A percentile compares a stretch with the other conserved stretches of the same genome.
These are phyloP conservation scores for Microctonus brassicae DNA, from an alignment of 2,888 invertebrate genomes.

Conservation along the genomic window DNA sequence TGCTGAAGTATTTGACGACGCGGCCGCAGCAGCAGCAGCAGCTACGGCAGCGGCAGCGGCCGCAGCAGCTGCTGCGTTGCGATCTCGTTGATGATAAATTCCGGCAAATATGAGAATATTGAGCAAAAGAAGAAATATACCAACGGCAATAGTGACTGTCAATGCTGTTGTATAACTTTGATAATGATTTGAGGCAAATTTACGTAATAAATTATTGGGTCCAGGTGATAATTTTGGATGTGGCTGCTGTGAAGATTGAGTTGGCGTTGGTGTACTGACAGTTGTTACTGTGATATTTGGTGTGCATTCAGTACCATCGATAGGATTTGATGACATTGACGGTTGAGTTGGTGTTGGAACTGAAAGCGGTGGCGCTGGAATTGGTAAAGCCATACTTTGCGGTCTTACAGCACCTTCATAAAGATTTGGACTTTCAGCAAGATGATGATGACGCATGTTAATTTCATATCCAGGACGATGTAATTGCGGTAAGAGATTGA, in stretches of 20 bases:
- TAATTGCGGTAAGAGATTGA: conserved; percentile 90
- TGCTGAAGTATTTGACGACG: conserved; percentile 34
- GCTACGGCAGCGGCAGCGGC: conserved; percentile 37
- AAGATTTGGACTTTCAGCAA: conserved; percentile 74
- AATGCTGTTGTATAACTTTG: conserved; percentile 91
- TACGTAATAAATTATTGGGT: conserved; percentile 80
- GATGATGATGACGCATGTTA: conserved; percentile 89
- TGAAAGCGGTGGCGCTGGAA: conserved; percentile 71
- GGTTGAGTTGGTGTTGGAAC: conserved; percentile 71
- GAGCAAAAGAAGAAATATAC: conserved; percentile 84
- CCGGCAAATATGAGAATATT: conserved; percentile 91
- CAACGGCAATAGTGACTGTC: conserved; percentile 89
- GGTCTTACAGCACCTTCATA: conserved; percentile 81
- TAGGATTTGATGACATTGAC: conserved; percentile 65
- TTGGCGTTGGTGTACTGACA: conserved; percentile 62
- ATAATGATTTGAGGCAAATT: conserved; percentile 85
- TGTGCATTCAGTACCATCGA: conserved; percentile 80
- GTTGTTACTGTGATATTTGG: conserved; percentile 74
- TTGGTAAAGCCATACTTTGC: conserved; percentile 79
- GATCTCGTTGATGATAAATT: conserved; percentile 86
- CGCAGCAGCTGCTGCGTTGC: conserved; percentile 69
- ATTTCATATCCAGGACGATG: conserved; percentile 89
- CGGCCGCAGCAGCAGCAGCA: conserved; percentile 11
- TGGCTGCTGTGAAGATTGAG: conserved; percentile 51
- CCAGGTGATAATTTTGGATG: conserved; percentile 72